Percentiles rank a stretch among this genome's conserved stretches.
Conservation (phyloP, 2,113 vertebrate genomes). For the Xiphophorus maculatus region DNA sequence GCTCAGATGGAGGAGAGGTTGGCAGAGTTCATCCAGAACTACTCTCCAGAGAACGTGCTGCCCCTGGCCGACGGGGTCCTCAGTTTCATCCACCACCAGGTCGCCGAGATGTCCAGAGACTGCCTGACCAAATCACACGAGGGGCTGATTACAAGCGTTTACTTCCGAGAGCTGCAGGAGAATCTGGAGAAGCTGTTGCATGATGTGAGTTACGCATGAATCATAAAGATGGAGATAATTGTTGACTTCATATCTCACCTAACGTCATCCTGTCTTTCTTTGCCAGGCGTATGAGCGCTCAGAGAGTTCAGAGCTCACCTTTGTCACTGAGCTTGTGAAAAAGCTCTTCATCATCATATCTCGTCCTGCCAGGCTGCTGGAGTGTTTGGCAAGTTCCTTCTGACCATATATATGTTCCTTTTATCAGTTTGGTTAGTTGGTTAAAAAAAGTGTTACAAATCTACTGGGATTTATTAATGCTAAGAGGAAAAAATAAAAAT, state of each 20-base stretch:
- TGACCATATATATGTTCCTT: not conserved
- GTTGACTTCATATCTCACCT: not conserved
- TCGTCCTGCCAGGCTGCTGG: conserved; percentile 89
- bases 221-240: not conserved
- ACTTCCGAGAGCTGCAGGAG: conserved; percentile 95
- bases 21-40: conserved; percentile 85
- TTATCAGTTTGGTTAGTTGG: no score
- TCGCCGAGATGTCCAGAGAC: conserved; percentile 91
- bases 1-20: conserved; percentile 96
- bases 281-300: conserved; percentile 91
- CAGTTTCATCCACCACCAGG: conserved; percentile 97
- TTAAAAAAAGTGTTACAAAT: not conserved
- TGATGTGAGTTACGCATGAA: conserved; percentile 82
- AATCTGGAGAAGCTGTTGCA: conserved; percentile 92
- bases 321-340: conserved; percentile 92
- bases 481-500: not conserved
- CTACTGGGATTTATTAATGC: no score
- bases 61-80: conserved; percentile 92
- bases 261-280: not conserved
- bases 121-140: conserved; percentile 91
- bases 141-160: conserved; percentile 90
- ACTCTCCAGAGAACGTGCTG: conserved; percentile 86
- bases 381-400: conserved; percentile 87
- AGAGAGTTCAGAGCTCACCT: conserved; percentile 90
- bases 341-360: conserved; percentile 94